A percentile compares a stretch with the other conserved stretches of the same genome.
Conservation (phyloP, 2,797 vertebrate genomes). For the Galago senegalensis region DNA sequence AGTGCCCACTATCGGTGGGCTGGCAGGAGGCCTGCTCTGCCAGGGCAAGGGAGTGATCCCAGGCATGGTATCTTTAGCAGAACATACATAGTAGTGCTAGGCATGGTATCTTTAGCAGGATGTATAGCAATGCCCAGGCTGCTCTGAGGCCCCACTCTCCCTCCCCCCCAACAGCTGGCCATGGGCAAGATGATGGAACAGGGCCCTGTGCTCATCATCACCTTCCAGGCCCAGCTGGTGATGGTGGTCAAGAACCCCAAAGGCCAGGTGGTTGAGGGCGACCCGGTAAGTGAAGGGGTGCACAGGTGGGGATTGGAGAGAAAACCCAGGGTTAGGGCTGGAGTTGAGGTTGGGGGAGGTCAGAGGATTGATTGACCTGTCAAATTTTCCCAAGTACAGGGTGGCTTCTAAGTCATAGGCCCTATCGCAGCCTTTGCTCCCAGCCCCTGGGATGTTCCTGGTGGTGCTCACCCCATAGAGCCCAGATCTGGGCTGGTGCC, state of each 20-base stretch:
- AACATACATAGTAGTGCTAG: too few species aligned
- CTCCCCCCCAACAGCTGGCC: slow-evolving; percentile 90
- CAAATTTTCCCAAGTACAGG: not conserved
- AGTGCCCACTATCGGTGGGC: not conserved
- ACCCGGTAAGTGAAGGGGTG: slow-evolving; percentile 92
- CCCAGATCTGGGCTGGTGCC: not conserved
- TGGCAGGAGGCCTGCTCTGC: not conserved
- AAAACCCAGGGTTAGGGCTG: not conserved
- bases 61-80: not conserved
- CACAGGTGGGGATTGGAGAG: not conserved
- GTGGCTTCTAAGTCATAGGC: not conserved
- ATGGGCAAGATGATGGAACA: slow-evolving; percentile 99
- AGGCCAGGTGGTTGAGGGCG: slow-evolving; percentile 96
- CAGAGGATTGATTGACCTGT: not conserved
- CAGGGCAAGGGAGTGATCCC: too few species aligned
- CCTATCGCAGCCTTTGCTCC: not conserved
- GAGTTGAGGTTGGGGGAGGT: not conserved
- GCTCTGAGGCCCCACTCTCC: not conserved
- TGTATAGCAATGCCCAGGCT: not conserved
- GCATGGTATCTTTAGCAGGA: not conserved
- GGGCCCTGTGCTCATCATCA: slow-evolving; percentile 97
- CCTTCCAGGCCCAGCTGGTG: slow-evolving; percentile 97
- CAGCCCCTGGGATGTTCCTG: not conserved
- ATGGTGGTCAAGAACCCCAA: slow-evolving; percentile 94
- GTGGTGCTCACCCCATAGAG: not conserved